Base-by-base conservation (phyloP, 2,888 invertebrate species). In the Melanchra persicariae region DNA sequence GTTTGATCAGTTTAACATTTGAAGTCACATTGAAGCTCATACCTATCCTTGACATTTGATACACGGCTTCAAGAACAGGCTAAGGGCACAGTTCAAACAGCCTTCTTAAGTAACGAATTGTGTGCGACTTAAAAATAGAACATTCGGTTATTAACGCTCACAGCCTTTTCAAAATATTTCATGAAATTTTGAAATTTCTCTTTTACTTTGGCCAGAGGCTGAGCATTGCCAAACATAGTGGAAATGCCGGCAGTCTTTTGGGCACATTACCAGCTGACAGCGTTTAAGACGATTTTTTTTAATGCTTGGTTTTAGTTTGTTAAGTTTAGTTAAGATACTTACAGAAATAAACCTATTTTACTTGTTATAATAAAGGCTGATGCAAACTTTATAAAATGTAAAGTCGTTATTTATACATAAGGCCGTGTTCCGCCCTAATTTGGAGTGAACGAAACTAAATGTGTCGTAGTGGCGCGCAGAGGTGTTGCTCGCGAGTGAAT, bases 401-500 rank as follows among this genome's bases (percentile, higher is more conserved):
- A 26, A 70, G 43, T 61, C 60, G n/a, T 60, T 66, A 66, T 80
- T 66, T 66, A 52, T 52, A 52, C n/a, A 40, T 52, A 70, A 72
- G 66, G 61, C 47, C 66, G 52, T 60, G 67, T 79, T 57, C 59
- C 70, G 67, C 49, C 70, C 77, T 69, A 77, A 75, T 82, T 82
- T 67, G 67, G 77, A 73, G 75, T 72, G 70, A 75, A 77, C 77
- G 52, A 65, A 76, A 77, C 70, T 77, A 73, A 73, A 82, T 52
- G 74, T 70, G 52, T 70, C 64, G 73, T 66, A 66, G 63, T 54
- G 73, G 57, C 79, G 54, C 19, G 63, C 68, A 79, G 84, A 93
- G 93, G 93, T 93, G 93, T 93, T 84, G 85, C 78, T 75, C 81
- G 75, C 86, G 86, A 89, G 81, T 93, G 92, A 93, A 93, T 93